These are phyloP conservation scores for Temnothorax nylanderi DNA, from an alignment of 1,140 invertebrate genomes.

Conservation along the genomic window DNA sequence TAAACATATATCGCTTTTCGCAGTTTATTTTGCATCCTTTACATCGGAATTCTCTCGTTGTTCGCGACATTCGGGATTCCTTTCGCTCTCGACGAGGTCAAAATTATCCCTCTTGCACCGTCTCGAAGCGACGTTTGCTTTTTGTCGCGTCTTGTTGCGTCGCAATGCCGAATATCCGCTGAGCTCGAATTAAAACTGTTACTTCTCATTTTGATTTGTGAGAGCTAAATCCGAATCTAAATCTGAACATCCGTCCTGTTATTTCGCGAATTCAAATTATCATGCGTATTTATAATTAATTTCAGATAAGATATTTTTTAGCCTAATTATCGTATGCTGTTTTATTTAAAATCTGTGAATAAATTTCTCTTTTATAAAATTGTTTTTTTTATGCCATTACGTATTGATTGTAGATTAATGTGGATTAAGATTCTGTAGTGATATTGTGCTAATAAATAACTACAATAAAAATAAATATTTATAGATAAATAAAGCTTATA, in stretches of 20 bases:
- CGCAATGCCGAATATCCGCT: constrained; percentile 7
- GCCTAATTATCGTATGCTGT: neutral
- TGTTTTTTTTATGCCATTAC: neutral
- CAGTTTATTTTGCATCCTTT: constrained; percentile 37
- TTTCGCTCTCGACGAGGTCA: neutral
- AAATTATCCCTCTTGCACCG: constrained; percentile 32
- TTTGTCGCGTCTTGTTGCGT: constrained; percentile 26
- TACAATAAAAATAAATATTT: neutral
- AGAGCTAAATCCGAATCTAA: constrained; percentile 49
- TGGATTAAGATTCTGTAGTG: neutral
- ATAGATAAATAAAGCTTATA: neutral
- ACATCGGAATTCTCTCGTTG: constrained; percentile 24
- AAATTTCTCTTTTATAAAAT: neutral
- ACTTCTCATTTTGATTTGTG: constrained; percentile 56
- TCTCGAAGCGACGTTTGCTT: neutral
- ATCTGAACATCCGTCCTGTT: neutral
- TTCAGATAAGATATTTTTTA: neutral
- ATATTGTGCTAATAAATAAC: neutral
- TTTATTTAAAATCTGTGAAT: neutral
- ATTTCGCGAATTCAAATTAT: constrained; percentile 4
- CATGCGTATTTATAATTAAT: constrained; percentile 62
- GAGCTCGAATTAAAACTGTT: constrained; percentile 65
- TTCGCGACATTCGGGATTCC: neutral
- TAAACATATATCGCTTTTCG: neutral
- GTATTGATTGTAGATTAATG: neutral